phyloP scores from a whole-genome alignment of 2,888 invertebrate genomes.

The Andrena hattorfiana region DNA sequence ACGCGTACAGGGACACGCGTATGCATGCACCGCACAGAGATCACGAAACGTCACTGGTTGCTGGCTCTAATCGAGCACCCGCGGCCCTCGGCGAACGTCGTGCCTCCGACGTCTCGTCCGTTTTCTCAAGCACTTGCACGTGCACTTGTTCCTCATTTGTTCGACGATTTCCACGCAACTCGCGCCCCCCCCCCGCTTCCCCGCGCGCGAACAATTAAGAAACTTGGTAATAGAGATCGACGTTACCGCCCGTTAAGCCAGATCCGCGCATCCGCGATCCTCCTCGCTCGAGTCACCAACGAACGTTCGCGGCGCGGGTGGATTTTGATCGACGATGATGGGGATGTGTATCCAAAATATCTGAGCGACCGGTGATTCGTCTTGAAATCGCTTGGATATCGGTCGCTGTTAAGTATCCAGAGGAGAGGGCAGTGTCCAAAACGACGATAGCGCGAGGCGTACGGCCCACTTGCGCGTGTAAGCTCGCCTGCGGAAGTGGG shows the following conservation, averaged over 20 bases:
- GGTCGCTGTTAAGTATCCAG: conserved; percentile 10
- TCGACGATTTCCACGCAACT: conserved; percentile 24
- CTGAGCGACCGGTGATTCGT: background rate
- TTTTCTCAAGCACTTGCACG: conserved; percentile 72
- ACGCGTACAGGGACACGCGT: background rate
- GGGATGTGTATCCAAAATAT: background rate
- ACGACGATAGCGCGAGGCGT: conserved; percentile 48
- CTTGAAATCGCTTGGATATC: background rate
- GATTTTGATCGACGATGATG: background rate
- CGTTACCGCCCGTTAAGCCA: background rate
- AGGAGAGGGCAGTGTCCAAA: conserved; percentile 16
- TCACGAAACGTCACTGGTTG: conserved; percentile 29
- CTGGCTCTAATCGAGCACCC: conserved; percentile 38
- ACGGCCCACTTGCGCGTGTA: conserved; percentile 50
- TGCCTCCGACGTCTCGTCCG: conserved; percentile 69
- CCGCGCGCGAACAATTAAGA: background rate
- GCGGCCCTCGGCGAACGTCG: conserved; percentile 3
- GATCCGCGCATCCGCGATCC: background rate
- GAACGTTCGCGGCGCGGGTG: background rate
- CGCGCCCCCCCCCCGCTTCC: background rate
- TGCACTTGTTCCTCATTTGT: conserved; percentile 72
- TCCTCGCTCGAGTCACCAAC: no score
- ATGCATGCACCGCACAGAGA: background rate
- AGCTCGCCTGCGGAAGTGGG: conserved; percentile 54
- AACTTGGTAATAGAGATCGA: background rate